Evolutionary conservation across 2,113 vertebrate species (phyloP).

Genomic region (Formicarius rufipectus): DNA sequence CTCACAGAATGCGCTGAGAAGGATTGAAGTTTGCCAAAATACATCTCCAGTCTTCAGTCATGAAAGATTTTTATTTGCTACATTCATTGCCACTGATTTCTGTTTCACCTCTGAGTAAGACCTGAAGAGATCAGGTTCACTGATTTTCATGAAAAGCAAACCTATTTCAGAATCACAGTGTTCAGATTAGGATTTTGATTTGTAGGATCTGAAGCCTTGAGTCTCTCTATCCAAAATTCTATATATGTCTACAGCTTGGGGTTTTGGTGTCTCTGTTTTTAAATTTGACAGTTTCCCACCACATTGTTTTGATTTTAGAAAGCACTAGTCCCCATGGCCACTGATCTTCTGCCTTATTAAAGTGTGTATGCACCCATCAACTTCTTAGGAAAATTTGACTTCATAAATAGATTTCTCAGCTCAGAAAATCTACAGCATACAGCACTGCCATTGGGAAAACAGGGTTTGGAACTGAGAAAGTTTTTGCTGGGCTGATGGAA

Average conservation of each 20-base stretch:
- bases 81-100: background rate
- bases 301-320: background rate
- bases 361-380: background rate
- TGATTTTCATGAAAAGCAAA: background rate
- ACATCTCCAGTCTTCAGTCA: background rate
- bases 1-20: background rate
- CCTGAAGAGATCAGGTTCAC: background rate
- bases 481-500: conserved; percentile 52
- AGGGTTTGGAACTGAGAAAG: conserved; percentile 30
- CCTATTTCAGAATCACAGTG: background rate
- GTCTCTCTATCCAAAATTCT: background rate
- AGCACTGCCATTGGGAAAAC: background rate
- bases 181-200: background rate
- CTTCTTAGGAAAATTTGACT: conserved; percentile 22
- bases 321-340: background rate
- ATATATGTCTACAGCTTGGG: background rate
- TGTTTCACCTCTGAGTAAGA: background rate
- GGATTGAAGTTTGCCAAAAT: background rate
- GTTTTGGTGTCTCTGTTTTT: background rate
- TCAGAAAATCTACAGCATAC: background rate
- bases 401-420: background rate
- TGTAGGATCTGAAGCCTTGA: background rate
- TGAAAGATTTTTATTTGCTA: background rate
- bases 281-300: background rate
- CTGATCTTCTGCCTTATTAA: background rate